phyloP scores from a whole-genome alignment of 2,113 vertebrate species.

The Prunella fulvescens region DNA sequence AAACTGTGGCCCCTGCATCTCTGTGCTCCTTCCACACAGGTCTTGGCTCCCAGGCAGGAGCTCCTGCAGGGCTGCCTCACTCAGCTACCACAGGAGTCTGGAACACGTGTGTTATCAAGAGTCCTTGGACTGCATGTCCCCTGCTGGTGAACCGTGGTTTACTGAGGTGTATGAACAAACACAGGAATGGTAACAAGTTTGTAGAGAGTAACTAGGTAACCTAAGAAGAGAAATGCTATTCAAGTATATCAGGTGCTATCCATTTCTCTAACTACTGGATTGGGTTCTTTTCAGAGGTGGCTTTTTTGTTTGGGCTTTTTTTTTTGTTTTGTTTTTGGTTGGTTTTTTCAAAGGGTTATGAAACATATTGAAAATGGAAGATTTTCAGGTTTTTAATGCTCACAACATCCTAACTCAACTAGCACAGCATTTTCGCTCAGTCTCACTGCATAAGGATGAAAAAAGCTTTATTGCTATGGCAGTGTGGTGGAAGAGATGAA shows the following conservation, averaged over 20 bases:
- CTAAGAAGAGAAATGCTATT: neutral
- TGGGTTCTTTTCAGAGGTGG: neutral
- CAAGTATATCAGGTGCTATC: neutral
- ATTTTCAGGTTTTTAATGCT: neutral
- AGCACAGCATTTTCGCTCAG: neutral
- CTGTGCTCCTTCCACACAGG: neutral
- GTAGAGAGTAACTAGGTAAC: neutral
- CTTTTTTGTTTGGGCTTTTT: neutral
- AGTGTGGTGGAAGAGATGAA: neutral
- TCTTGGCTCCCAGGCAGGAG: neutral
- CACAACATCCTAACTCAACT: neutral
- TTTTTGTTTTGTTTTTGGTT: neutral
- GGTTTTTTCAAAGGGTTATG: neutral
- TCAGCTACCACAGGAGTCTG: neutral
- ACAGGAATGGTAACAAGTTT: neutral
- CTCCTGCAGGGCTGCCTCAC: neutral
- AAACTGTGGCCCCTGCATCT: neutral
- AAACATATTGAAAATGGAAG: neutral
- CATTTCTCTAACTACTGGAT: neutral
- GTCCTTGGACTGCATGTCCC: neutral
- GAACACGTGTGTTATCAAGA: rapidly evolving
- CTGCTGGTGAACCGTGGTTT: rapidly evolving
- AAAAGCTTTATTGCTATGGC: neutral
- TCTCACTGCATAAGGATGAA: neutral
- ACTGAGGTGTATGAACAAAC: neutral